Evolutionary conservation across 2,888 invertebrate genomes (phyloP), one percentile per base, ranked within the genome.

Genomic region (Ophion obscuratus): DNA sequence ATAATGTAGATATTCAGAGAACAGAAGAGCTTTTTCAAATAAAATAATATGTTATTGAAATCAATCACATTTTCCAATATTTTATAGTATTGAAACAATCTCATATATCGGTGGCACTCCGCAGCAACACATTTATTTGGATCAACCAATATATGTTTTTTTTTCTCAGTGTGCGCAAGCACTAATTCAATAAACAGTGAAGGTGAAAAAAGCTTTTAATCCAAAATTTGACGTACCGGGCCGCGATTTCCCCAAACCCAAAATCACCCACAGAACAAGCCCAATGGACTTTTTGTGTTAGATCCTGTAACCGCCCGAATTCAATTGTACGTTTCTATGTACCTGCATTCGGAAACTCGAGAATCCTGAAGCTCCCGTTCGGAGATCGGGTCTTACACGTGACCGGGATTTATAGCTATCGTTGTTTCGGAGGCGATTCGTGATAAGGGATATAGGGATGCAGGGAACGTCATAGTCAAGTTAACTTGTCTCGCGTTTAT

Each of bases 351-450:
- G 6, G 2, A 10, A 47, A n/a, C 64, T 75, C 31, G 24, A 47
- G 2, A 11, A 27, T 53, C 20, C 20, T 20, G 31, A n/a, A 40
- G 59, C 36, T 40, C 11, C 2, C 20, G 20, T 64, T 11, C 14
- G 20, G 36, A 61, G 40, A 36, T 17, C 40, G 24, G n/a, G 62
- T 27, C 20, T 57, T 40, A 27, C 75, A 36, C 17, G 14, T 40
- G 44, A 79, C 40, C 68, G 14, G 57, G 27, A 75, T 83, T 83
- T 74, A 79, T 68, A 68, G 74, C 83, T 79, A 70, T 70, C 27
- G 67, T 61, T 79, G 62, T 70, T 75, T 67, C 53, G 11, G 53
- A n/a, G 27, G 62, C 44, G 27, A 79, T 75, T 70, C 74, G 83
- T 11, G 47, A 79, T 79, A 75, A 70, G 78, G 79, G 2, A 10